Conservation (phyloP, 2,888 invertebrate species). For the Conchocele bisecta region DNA sequence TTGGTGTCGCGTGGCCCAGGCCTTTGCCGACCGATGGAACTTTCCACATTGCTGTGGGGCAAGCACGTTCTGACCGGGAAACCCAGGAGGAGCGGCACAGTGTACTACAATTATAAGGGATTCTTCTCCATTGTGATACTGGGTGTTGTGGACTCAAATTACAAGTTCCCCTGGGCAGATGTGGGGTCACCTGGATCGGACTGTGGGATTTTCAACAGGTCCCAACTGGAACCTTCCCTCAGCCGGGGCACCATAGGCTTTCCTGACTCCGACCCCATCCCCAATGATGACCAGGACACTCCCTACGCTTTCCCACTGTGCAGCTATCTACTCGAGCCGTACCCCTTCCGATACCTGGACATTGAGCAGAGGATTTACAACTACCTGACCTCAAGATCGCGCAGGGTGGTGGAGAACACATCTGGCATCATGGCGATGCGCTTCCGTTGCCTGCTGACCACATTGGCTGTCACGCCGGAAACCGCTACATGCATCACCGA, state of each 20-base stretch:
- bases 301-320: constrained; percentile 5
- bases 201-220: background rate
- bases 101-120: no score
- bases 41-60: no score
- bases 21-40: background rate
- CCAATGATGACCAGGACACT: background rate
- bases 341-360: background rate
- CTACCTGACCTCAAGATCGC: no score
- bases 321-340: constrained; percentile 19
- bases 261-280: background rate
- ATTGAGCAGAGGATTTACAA: constrained; percentile 18
- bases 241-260: background rate
- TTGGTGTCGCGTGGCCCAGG: constrained; percentile 6
- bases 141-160: no score
- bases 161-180: no score
- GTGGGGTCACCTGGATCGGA: no score
- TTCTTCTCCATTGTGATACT: no score
- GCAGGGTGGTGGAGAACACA: no score
- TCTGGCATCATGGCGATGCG: no score
- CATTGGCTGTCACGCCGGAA: no score
- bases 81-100: constrained; percentile 4
- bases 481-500: no score
- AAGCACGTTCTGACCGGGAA: constrained; percentile 17
- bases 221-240: background rate
- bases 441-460: no score